Base-by-base conservation (phyloP, 2,113 vertebrate genomes). In the Oryzias curvinotus region DNA sequence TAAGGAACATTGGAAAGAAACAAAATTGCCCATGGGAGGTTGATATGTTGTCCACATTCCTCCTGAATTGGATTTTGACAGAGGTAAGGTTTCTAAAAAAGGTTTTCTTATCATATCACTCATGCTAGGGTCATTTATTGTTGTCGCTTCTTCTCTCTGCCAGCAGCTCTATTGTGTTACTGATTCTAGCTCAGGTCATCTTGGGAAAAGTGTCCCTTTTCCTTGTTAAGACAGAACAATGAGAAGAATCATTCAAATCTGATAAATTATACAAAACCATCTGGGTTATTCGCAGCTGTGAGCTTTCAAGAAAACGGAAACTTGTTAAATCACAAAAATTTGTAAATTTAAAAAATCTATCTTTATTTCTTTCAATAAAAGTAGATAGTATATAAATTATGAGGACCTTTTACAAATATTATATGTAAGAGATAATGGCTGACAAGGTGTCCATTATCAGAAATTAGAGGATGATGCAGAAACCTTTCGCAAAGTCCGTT, bases 1-100 rank as follows among this genome's bases (percentile, higher is more conserved):
- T 43, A 21, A 53, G 43, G 57, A 60, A 54, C 52, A 62, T 50
- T 10, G 46, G 10, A 50, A 49, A 47, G 7, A 62, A 52, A 13
- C 21, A 73, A 28, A 67, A 13, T 17, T 17, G 21, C 12, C 16
- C 28, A 45, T 21, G 52, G 55, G 51, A 49, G 42, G 45, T 45
- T 18, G 17, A 19, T n/a, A 48, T 45, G 18, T 42, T 36, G 57
- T 62, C 48, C 47, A 73, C 58, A 44, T 64, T 17, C 44, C 36
- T 36, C 48, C 46, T 57, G 17, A 62, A 56, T 60, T 50, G 30
- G 6, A n/a, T 26, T 44, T 25, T 50, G 30, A 10, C 57, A 45
- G 26, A 30, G 7, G 15, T 3, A 7, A 13, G 55, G 13, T 14
- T 14, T 52, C 21, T 56, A 19, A 55, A 26, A 68, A 57, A 13